Conservation (phyloP, 2,113 vertebrate genomes). For the Neotoma lepida region DNA sequence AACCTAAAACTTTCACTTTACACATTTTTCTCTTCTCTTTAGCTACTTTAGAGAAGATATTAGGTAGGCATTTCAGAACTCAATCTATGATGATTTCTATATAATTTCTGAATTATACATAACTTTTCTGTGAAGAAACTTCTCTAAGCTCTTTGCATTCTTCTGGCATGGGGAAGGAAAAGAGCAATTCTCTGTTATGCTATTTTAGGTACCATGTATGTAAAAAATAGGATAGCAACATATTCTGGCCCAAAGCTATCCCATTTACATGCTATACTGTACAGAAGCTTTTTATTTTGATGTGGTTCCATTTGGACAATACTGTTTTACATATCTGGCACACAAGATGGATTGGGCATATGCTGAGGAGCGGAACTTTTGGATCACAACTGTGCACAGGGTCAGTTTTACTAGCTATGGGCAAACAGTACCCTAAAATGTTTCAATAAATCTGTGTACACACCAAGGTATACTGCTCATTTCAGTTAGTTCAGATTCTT, state of each 20-base stretch:
- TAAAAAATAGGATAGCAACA: not conserved
- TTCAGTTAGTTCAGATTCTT: not conserved
- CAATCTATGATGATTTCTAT: not conserved
- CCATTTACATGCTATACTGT: not conserved
- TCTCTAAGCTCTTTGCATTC: not conserved
- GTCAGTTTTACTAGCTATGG: not conserved
- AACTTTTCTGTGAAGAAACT: not conserved
- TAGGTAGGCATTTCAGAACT: slow-evolving; percentile 18
- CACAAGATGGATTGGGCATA: not conserved
- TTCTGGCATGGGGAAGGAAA: not conserved
- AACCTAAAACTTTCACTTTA: not conserved
- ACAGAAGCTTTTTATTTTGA: not conserved
- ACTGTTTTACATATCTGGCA: not conserved
- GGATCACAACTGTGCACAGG: not conserved
- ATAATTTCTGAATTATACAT: not conserved
- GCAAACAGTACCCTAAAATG: not conserved
- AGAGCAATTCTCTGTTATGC: not conserved
- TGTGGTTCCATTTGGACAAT: not conserved
- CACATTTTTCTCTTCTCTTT: not conserved
- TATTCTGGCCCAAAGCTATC: not conserved
- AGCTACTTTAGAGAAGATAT: not conserved
- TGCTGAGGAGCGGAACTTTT: not conserved
- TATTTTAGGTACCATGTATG: not conserved
- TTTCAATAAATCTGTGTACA: not conserved
- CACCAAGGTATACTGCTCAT: not conserved